Base-by-base conservation (phyloP, 2,797 vertebrate species). In the Allobates femoralis region DNA sequence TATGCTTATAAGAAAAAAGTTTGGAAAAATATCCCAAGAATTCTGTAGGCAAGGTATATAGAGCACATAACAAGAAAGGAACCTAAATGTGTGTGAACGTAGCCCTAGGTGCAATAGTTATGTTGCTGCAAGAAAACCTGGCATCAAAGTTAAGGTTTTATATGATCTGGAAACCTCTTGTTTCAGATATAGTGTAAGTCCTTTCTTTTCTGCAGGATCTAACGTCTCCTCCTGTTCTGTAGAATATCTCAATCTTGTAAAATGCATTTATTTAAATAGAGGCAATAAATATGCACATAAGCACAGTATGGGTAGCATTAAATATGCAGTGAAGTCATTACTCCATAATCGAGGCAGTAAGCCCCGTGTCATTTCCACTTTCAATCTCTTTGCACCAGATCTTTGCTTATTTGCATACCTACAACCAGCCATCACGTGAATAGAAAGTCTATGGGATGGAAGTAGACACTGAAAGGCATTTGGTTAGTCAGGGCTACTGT, bases 251-350 rank as follows among this genome's bases (percentile, higher is more conserved):
- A 85, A 50, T 80, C 77, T 85, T 85, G 37, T 77, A 85, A 85
- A 71, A 85, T 79, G 67, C 67, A 71, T 53, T 82, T 69, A 83
- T 87, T 87, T 71, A 83, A 83, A 83, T 75, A n/a, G 30, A 5
- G 64, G 80, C 62, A 77, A 87, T 87, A 83, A 83, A 64, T 87
- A 87, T 87, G 80, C 81, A 83, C 74, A 83, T 83, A 71, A 67
- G 41, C 51, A 41, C 46, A 75, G 32, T 41, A 83, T 46, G 86
- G 50, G n/a, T 53, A 77, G 46, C 67, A 83, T 83, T 83, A 77
- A 78, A 83, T 69, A 64, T 83, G 86, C 80, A 87, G 53, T 16
- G 62, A 62, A 83, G 73, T 79, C 80, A 83, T 87, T 87, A 87
- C 81, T 83, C 80, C 55, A 56, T 79, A 83, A 87, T 87, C 23